Evolutionary conservation across 2,797 vertebrate species (phyloP).

Genomic region (Dromococcyx pavoninus): DNA sequence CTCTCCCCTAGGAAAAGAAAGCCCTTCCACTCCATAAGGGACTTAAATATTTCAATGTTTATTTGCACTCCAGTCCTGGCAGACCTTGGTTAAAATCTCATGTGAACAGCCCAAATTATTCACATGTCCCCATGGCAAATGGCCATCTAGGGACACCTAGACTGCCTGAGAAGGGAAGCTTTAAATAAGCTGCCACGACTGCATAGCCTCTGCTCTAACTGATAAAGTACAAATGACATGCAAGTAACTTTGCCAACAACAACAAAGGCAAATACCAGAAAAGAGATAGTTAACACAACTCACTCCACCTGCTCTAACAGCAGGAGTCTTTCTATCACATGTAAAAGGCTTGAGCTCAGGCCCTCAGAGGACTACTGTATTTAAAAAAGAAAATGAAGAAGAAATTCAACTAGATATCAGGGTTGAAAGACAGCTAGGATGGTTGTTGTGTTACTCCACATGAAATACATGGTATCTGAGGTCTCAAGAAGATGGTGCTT

Average conservation of each 20-base stretch:
- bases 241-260: background rate
- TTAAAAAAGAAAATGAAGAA: conserved; percentile 11
- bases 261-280: background rate
- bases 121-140: background rate
- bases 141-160: background rate
- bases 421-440: background rate
- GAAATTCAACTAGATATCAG: background rate
- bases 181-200: background rate
- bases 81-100: background rate
- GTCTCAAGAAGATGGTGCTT: background rate
- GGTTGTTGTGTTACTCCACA: background rate
- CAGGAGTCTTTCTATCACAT: background rate
- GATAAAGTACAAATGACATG: background rate
- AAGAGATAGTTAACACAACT: background rate
- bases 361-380: background rate
- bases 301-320: background rate
- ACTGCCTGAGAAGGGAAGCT: background rate
- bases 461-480: background rate
- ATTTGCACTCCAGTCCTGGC: background rate
- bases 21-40: background rate
- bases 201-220: background rate
- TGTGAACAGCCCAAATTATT: conserved; percentile 2
- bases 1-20: background rate
- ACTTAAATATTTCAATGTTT: background rate
- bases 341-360: background rate